Percentiles rank a stretch among this genome's conserved stretches.
Conservation (phyloP, 1,140 invertebrate species). For the Drosophila busckii region DNA sequence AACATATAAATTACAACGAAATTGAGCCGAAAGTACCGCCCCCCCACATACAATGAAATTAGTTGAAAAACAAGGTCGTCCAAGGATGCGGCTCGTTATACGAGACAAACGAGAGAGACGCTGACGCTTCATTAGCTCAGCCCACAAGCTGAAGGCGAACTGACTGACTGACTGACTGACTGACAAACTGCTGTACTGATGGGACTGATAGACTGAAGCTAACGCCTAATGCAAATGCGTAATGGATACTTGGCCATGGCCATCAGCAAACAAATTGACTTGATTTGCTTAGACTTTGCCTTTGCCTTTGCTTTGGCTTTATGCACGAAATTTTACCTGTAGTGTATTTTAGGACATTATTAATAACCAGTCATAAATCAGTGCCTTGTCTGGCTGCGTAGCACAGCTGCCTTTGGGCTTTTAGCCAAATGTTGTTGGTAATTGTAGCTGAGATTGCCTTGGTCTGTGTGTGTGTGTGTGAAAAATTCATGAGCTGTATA, state of each 20-base stretch:
- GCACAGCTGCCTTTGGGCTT: slow-evolving; percentile 34
- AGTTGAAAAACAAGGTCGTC: slow-evolving; percentile 23
- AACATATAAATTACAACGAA: slow-evolving; percentile 63
- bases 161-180: slow-evolving; percentile 1
- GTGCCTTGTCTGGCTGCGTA: slow-evolving; percentile 17
- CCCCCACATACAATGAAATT: slow-evolving; percentile 24
- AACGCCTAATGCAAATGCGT: slow-evolving; percentile 59
- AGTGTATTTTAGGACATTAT: slow-evolving; percentile 37
- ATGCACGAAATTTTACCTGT: slow-evolving; percentile 32
- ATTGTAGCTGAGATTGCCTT: slow-evolving; percentile 46
- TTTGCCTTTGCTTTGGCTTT: slow-evolving; percentile 18
- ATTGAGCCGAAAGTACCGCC: slow-evolving; percentile 59
- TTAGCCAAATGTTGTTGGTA: slow-evolving; percentile 46
- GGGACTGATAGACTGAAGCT: slow-evolving; percentile 20
- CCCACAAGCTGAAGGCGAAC: not conserved
- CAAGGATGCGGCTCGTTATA: slow-evolving; percentile 29
- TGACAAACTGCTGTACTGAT: not conserved
- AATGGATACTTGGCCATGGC: slow-evolving; percentile 48
- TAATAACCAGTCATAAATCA: slow-evolving; percentile 64
- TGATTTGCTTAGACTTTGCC: slow-evolving; percentile 37
- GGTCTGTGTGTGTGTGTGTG: slow-evolving; percentile 13
- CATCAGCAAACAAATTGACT: slow-evolving; percentile 53
- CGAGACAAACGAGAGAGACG: slow-evolving; percentile 21
- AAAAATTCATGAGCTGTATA: slow-evolving; percentile 32
- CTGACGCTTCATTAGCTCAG: slow-evolving; percentile 49